These are phyloP conservation scores for Drosophila simulans DNA, from an alignment of 1,140 invertebrate genomes.

Conservation along the genomic window DNA sequence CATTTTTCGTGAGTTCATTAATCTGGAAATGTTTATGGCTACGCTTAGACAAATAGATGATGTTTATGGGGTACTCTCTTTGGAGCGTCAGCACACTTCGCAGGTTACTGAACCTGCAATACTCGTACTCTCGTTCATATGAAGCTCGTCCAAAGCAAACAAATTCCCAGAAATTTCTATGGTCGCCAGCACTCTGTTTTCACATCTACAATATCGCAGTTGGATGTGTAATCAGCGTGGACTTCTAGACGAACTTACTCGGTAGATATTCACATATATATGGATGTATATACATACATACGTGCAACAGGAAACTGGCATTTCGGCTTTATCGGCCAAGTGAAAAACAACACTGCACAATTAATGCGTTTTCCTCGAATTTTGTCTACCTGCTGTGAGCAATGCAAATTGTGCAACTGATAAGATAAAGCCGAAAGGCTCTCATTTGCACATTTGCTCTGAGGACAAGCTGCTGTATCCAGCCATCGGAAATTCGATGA, in stretches of 20 bases:
- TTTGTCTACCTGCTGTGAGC: slow-evolving; percentile 5
- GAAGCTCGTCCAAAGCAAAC: slow-evolving; percentile 21
- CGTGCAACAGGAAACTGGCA: slow-evolving; percentile 17
- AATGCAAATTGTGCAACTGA: slow-evolving; percentile 32
- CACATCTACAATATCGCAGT: slow-evolving; percentile 4
- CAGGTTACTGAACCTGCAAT: slow-evolving; percentile 43
- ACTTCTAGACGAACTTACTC: background rate
- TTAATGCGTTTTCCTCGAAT: slow-evolving; percentile 31
- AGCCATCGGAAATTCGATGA: slow-evolving; percentile 18
- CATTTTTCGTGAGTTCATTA: slow-evolving; percentile 35
- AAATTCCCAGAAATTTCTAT: slow-evolving; percentile 42
- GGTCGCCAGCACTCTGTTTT: slow-evolving; percentile 13
- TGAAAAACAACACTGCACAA: slow-evolving; percentile 35
- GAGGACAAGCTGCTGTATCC: background rate
- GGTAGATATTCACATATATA: slow-evolving; percentile 2
- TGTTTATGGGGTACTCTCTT: slow-evolving; percentile 28
- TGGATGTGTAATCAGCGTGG: slow-evolving; percentile 13
- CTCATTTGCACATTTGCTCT: slow-evolving; percentile 18
- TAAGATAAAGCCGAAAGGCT: slow-evolving; percentile 11
- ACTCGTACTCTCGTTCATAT: background rate
- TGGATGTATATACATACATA: slow-evolving; percentile 6
- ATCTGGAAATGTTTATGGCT: slow-evolving; percentile 38
- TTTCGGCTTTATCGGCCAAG: slow-evolving; percentile 30
- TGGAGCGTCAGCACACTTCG: slow-evolving; percentile 16
- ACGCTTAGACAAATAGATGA: slow-evolving; percentile 29